Conservation (phyloP, 2,113 vertebrate genomes). For the Nymphicus hollandicus region DNA sequence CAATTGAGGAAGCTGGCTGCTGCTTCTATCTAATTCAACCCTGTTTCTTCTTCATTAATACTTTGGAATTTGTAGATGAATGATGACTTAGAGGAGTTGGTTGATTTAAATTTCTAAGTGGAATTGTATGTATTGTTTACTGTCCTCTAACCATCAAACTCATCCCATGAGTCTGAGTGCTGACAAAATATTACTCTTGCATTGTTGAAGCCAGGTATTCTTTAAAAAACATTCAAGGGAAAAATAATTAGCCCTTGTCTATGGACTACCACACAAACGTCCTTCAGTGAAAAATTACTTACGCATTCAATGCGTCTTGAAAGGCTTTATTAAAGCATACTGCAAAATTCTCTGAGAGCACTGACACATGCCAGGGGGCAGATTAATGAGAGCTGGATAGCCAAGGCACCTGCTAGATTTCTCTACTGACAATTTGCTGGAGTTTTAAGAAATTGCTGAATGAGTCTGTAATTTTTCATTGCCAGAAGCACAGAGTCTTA, state of each 20-base stretch:
- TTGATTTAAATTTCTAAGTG: not conserved
- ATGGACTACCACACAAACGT: not conserved
- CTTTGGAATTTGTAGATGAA: not conserved
- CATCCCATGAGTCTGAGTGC: not conserved
- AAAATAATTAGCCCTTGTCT: not conserved
- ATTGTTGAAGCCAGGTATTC: not conserved
- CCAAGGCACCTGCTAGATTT: not conserved
- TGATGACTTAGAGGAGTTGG: not conserved
- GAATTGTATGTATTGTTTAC: not conserved
- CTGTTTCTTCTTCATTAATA: not conserved
- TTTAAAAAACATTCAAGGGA: not conserved
- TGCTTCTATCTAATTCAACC: not conserved
- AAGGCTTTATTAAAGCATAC: conserved; percentile 36
- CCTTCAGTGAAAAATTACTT: conserved; percentile 26
- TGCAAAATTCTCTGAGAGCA: not conserved
- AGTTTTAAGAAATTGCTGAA: conserved; percentile 8
- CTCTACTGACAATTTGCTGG: not conserved
- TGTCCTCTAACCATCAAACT: not conserved
- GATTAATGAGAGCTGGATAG: conserved; percentile 15
- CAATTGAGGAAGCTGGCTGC: not conserved
- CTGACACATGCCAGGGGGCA: conserved; percentile 16
- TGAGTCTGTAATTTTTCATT: conserved; percentile 21
- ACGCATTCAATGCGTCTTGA: not conserved
- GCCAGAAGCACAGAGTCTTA: not conserved
- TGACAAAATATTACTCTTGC: not conserved